phyloP scores from a whole-genome alignment of 2,888 invertebrate genomes.

The Creontiades dilutus region DNA sequence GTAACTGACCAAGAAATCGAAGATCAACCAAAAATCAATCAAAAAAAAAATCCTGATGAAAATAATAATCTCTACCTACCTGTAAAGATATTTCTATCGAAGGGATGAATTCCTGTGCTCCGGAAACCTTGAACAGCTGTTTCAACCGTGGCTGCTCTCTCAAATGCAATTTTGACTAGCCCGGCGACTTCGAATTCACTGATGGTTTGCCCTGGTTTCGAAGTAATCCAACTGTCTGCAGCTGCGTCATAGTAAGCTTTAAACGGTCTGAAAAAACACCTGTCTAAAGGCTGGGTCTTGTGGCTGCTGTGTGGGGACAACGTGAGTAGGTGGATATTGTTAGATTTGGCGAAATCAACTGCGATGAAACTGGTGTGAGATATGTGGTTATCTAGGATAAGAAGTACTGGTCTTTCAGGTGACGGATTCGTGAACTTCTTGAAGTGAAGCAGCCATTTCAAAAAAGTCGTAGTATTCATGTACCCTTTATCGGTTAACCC shows the following conservation, averaged over 20 bases:
- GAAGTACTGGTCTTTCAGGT: constrained; percentile 73
- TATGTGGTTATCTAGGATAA: constrained; percentile 76
- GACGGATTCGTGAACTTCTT: neutral
- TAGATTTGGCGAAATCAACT: constrained; percentile 74
- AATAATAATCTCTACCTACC: too few species aligned
- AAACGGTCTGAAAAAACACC: constrained; percentile 43
- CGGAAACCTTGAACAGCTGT: constrained; percentile 44
- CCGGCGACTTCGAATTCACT: neutral
- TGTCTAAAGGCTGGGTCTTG: constrained; percentile 66
- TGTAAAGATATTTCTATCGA: constrained; percentile 57
- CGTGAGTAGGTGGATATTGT: constrained; percentile 76
- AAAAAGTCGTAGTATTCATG: neutral
- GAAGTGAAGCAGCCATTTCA: neutral
- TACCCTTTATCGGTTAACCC: neutral
- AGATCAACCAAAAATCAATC: too few species aligned
- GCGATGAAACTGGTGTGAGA: constrained; percentile 76
- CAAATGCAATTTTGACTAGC: constrained; percentile 37
- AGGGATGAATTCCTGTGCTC: constrained; percentile 50
- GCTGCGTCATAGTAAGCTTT: constrained; percentile 53
- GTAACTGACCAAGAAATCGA: too few species aligned
- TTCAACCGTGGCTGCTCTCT: constrained; percentile 49
- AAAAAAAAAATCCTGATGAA: too few species aligned
- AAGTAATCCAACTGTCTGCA: constrained; percentile 35
- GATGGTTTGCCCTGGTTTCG: constrained; percentile 1
- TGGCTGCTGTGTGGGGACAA: constrained; percentile 73